Conservation (phyloP, 2,888 invertebrate genomes). For the Aspidapion aeneum region DNA sequence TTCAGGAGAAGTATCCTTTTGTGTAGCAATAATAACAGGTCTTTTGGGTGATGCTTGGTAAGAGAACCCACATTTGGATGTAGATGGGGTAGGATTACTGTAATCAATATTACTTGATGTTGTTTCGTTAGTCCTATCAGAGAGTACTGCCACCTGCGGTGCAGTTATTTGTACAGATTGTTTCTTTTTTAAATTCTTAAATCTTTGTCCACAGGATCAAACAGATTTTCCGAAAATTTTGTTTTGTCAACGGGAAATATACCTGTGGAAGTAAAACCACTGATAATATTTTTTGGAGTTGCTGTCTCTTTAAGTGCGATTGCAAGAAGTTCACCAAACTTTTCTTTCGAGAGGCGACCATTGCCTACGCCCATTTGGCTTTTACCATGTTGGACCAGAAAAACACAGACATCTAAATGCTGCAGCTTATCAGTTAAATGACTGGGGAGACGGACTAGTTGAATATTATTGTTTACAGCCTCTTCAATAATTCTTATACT, state of each 20-base stretch:
- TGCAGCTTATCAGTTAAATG: constrained; percentile 25
- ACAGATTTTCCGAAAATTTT: neutral
- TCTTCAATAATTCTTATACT: constrained; percentile 23
- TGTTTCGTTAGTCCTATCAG: neutral
- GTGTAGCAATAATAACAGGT: neutral
- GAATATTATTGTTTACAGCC: constrained; percentile 19
- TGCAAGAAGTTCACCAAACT: neutral
- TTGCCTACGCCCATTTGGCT: neutral
- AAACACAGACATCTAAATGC: constrained; percentile 21
- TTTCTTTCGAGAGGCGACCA: neutral
- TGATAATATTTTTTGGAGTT: neutral
- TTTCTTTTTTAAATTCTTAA: neutral
- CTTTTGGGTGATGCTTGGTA: neutral
- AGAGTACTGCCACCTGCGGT: neutral
- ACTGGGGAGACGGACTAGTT: constrained; percentile 21
- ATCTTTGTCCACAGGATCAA: neutral
- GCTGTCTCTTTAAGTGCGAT: neutral
- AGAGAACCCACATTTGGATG: neutral
- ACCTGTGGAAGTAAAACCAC: neutral
- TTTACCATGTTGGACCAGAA: neutral
- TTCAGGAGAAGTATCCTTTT: neutral
- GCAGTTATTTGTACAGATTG: too few relatives aligned
- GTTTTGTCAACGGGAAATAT: neutral
- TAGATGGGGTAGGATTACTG: too few relatives aligned
- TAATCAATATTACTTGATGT: too few relatives aligned